Evolutionary conservation across 2,888 invertebrate genomes (phyloP), one percentile per base, ranked within the genome.

Genomic region (Eupithecia pulchellata): DNA sequence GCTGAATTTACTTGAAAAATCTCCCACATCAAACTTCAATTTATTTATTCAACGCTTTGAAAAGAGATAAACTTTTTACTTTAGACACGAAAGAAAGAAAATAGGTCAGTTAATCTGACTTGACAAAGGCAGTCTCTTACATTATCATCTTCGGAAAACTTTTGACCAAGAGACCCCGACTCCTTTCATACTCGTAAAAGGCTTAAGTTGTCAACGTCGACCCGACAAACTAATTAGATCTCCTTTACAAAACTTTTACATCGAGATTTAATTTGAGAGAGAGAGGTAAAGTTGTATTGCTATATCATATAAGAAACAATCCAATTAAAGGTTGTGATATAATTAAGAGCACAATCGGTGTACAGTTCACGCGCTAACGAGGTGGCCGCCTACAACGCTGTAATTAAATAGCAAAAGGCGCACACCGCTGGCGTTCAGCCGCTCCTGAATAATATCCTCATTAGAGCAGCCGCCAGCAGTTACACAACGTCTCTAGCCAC

Each of bases 391-490:
- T 81, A 78, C 81, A 81, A 79, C 81, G 82, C 77, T 82, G 83
- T 88, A 90, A 89, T 89, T 89, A 89, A 89, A 86, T 80, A 82
- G 82, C 82, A 79, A 83, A 84, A 84, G 82, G 79, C 78, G 82
- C 80, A 79, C 82, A 79, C 78, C 79, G 80, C 82, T 77, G 81
- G 77, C 82, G 81, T 85, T 85, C 80, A 86, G 85, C 83, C 84
- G 80, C 82, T 86, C 82, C 87, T 89, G 87, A 91, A 90, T 90
- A 91, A 91, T 93, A 89, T 91, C 89, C 91, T 90, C 89, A 91
- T 91, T 91, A 91, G 81, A 81, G 77, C 79, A 77, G 57, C 62
- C 72, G 68, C 57, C 20, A 83, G 79, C 81, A 84, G 86, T 91
- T 90, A 89, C 89, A 88, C 89, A 90, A 90, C 84, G 84, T 85